Evolutionary conservation across 2,797 vertebrate genomes (phyloP).

Genomic region (Lacerta agilis): DNA sequence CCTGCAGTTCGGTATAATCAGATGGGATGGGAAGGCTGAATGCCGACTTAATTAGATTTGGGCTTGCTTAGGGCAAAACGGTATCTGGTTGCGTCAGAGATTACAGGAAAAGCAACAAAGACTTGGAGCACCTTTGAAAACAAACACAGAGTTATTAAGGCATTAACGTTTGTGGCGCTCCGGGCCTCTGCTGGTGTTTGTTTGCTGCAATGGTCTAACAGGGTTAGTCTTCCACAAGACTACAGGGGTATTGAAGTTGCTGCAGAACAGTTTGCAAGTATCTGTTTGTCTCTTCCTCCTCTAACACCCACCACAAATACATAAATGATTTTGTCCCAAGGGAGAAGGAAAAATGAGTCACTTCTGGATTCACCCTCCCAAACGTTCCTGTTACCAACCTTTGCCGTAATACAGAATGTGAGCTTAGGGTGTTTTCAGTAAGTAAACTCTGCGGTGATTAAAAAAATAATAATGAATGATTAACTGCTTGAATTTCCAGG

Average conservation of each 20-base stretch:
- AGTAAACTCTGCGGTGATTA: conserved; percentile 25
- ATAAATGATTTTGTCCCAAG: neutral
- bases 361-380: neutral
- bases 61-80: too few relatives aligned
- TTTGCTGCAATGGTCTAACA: neutral
- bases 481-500: conserved; percentile 75
- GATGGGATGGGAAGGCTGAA: neutral
- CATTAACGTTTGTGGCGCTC: neutral
- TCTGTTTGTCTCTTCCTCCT: neutral
- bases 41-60: too few relatives aligned
- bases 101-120: neutral
- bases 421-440: conserved; percentile 4
- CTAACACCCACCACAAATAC: neutral
- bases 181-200: neutral
- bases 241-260: too few relatives aligned
- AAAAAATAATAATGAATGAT: conserved; percentile 41
- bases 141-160: neutral
- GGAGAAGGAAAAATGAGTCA: neutral
- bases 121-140: neutral
- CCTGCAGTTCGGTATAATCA: neutral
- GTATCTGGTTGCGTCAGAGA: neutral
- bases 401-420: neutral
- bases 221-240: neutral
- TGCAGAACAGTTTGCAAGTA: neutral
- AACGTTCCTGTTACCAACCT: neutral